These are phyloP conservation scores for Lasioglossum zephyrum DNA, from an alignment of 2,888 invertebrate genomes.

Conservation along the genomic window DNA sequence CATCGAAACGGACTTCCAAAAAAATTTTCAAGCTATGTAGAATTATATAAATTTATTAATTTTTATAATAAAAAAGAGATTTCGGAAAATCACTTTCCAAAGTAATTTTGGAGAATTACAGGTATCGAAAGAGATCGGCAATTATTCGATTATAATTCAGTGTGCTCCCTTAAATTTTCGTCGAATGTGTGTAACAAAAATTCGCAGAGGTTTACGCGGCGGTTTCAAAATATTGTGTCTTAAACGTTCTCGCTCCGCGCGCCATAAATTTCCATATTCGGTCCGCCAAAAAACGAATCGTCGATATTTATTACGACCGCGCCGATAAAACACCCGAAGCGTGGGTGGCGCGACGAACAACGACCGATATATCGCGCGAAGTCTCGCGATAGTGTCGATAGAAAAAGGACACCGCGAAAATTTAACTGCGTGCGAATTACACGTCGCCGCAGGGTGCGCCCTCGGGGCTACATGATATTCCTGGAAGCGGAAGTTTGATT, in stretches of 20 bases:
- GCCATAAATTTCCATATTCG: not conserved
- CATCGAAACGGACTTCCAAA: not conserved
- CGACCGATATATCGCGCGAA: slow-evolving; percentile 10
- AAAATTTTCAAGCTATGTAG: not conserved
- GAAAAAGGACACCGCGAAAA: not conserved
- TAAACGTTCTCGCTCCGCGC: not conserved
- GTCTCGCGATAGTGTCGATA: slow-evolving; percentile 15
- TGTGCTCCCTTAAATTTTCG: too few relatives aligned
- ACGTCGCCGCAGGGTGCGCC: not conserved
- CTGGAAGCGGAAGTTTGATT: slow-evolving; percentile 8
- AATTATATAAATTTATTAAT: not conserved
- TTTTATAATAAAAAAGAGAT: not conserved
- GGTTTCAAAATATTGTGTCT: not conserved
- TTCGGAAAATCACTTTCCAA: not conserved
- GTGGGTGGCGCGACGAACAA: not conserved
- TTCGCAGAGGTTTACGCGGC: not conserved
- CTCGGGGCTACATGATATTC: not conserved
- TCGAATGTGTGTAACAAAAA: not conserved
- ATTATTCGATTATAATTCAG: too few relatives aligned
- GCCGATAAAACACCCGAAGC: slow-evolving; percentile 15
- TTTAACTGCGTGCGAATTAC: slow-evolving; percentile 24
- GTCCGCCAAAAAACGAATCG: slow-evolving; percentile 17
- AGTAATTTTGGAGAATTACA: not conserved
- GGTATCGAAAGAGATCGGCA: too few relatives aligned
- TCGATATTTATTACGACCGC: slow-evolving; percentile 31